These are phyloP conservation scores for Ophraella communa DNA, from an alignment of 2,888 invertebrate genomes.

Conservation along the genomic window DNA sequence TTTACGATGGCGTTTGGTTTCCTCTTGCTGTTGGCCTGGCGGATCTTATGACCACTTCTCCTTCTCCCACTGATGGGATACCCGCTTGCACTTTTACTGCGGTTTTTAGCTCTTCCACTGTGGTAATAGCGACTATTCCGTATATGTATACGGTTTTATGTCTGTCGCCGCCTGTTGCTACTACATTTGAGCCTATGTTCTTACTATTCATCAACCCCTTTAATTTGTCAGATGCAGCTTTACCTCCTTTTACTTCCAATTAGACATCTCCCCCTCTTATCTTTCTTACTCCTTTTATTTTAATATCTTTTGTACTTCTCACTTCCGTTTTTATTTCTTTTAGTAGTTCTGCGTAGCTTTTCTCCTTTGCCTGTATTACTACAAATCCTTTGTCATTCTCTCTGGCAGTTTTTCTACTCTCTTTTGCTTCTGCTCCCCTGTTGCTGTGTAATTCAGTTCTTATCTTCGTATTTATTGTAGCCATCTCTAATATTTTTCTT, in stretches of 20 bases:
- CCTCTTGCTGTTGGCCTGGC: not conserved
- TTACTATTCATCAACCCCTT: not conserved
- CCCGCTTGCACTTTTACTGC: not conserved
- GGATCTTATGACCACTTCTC: not conserved
- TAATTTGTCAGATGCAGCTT: not conserved
- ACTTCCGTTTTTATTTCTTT: too few species aligned
- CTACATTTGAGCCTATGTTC: not conserved
- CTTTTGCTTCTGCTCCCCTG: not conserved
- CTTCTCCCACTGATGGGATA: not conserved
- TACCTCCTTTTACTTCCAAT: slow-evolving; percentile 1
- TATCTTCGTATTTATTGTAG: too few species aligned
- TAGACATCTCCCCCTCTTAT: not conserved
- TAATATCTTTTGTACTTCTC: too few species aligned
- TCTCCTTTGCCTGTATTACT: too few species aligned
- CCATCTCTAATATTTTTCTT: too few species aligned
- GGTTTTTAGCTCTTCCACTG: not conserved
- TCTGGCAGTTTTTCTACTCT: too few species aligned
- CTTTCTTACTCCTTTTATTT: too few species aligned
- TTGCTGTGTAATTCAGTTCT: not conserved
- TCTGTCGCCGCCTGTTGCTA: not conserved
- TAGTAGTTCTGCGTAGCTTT: too few species aligned
- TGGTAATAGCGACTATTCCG: not conserved
- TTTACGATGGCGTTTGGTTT: not conserved
- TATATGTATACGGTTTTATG: too few species aligned
- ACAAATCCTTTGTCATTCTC: too few species aligned